Evolutionary conservation across 2,797 vertebrate species (phyloP).

Genomic region (Vireo griseus): DNA sequence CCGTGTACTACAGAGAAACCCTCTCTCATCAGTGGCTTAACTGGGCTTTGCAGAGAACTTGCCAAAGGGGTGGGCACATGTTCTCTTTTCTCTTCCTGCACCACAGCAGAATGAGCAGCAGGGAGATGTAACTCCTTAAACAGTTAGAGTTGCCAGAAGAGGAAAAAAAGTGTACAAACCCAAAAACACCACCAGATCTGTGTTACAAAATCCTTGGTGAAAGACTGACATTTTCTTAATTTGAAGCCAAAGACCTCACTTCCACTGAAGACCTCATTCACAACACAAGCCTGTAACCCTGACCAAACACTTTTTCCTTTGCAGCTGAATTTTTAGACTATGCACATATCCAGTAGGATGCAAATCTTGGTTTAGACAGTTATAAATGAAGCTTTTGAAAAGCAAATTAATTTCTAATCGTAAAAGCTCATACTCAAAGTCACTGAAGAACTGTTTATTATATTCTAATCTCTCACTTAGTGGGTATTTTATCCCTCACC

Average conservation of each 20-base stretch:
- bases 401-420: neutral
- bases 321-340: neutral
- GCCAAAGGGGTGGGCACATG: rapidly evolving
- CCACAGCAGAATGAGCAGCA: neutral
- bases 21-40: neutral
- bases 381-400: neutral
- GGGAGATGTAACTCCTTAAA: neutral
- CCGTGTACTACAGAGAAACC: neutral
- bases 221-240: neutral
- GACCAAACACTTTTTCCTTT: neutral
- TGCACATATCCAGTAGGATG: neutral
- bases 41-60: neutral
- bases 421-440: neutral
- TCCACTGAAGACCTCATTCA: neutral
- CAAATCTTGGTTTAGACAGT: neutral
- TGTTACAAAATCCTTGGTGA: neutral
- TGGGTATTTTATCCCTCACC: neutral
- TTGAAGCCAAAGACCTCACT: neutral
- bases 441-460: neutral
- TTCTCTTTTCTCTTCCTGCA: neutral
- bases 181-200: neutral
- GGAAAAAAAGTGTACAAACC: neutral
- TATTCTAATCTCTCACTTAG: neutral
- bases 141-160: neutral
- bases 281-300: neutral